Evolutionary conservation across 2,113 vertebrate genomes (phyloP).

Genomic region (Crotophaga sulcirostris): DNA sequence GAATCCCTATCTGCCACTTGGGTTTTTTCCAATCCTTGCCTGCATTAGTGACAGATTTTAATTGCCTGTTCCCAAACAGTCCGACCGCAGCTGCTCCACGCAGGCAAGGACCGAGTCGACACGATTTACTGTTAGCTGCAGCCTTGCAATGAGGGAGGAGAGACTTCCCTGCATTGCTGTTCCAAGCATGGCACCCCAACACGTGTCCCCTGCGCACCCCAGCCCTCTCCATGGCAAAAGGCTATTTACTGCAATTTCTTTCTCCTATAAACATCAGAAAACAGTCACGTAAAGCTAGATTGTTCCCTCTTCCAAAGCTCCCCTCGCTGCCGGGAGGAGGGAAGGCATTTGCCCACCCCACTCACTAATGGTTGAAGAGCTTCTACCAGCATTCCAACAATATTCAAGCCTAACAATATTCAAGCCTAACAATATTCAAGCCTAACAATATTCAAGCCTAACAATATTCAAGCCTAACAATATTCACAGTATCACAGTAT

Average conservation of each 20-base stretch:
- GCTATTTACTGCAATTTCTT: background rate
- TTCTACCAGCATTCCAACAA: background rate
- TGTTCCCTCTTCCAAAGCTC: background rate
- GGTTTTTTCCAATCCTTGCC: background rate
- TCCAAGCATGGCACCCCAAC: accelerated
- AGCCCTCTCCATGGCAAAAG: background rate
- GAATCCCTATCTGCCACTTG: conserved; percentile 23
- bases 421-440: too few species aligned
- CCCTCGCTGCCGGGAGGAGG: background rate
- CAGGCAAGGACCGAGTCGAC: accelerated
- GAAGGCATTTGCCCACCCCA: accelerated
- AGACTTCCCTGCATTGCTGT: background rate
- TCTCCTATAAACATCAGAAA: background rate
- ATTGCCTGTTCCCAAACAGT: background rate
- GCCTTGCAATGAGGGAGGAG: background rate
- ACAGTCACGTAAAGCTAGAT: background rate
- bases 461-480: too few species aligned
- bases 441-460: too few species aligned
- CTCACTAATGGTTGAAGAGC: background rate
- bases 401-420: too few species aligned
- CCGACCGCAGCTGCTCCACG: background rate
- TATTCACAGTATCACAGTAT: too few species aligned
- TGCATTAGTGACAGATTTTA: conserved; percentile 9
- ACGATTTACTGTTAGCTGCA: background rate
- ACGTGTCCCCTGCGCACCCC: accelerated